phyloP scores from a whole-genome alignment of 1,140 invertebrate species.

The Rhysida immarginata region DNA sequence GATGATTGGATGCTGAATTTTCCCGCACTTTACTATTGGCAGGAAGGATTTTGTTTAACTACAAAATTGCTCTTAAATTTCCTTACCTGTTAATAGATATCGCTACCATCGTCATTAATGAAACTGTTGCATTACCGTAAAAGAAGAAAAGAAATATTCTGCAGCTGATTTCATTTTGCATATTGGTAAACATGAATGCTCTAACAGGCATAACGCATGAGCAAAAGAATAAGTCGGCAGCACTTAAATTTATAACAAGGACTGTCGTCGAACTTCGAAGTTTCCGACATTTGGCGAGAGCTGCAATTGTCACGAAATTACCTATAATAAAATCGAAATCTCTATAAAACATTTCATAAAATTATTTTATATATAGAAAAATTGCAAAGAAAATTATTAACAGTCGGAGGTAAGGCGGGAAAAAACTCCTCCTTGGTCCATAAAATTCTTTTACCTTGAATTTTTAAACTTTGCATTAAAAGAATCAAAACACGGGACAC shows the following conservation, averaged over 20 bases:
- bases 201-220: slow-evolving; percentile 1
- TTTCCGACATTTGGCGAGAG: neutral
- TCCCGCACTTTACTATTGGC: neutral
- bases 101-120: neutral
- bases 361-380: too few relatives aligned
- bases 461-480: too few relatives aligned
- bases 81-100: slow-evolving; percentile 1
- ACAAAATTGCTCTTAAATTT: neutral
- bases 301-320: neutral
- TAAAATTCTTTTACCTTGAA: too few relatives aligned
- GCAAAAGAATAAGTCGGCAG: neutral
- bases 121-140: slow-evolving; percentile 4
- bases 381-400: too few relatives aligned
- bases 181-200: neutral
- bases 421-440: too few relatives aligned
- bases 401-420: too few relatives aligned
- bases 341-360: too few relatives aligned
- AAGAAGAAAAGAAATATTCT: slow-evolving; percentile 3
- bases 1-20: neutral
- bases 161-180: neutral
- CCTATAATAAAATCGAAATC: too few relatives aligned
- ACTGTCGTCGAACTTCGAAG: neutral
- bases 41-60: neutral
- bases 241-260: neutral
- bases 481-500: too few relatives aligned